Evolutionary conservation across 2,888 invertebrate genomes (phyloP).

Genomic region (Lacanobia oleracea): DNA sequence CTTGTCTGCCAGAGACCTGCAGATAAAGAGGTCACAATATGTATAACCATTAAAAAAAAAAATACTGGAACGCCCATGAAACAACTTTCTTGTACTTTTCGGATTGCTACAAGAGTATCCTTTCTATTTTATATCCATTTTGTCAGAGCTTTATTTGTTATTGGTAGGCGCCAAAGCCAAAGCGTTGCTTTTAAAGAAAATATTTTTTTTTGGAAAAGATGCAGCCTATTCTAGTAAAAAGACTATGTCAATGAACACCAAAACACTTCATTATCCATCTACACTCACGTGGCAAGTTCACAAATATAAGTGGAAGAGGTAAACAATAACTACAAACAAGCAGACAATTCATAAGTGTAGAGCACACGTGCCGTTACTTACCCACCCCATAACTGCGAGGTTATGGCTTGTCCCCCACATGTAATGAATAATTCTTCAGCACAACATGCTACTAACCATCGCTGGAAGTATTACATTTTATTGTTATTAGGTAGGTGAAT

Average conservation of each 20-base stretch:
- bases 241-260: neutral
- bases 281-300: neutral
- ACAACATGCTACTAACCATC: conserved; percentile 46
- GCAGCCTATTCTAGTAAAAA: neutral
- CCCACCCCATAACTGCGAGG: conserved; percentile 45
- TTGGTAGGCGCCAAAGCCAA: too few species aligned
- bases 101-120: too few species aligned
- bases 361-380: conserved; percentile 52
- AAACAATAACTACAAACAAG: conserved; percentile 24
- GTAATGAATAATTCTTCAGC: conserved; percentile 58
- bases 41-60: too few species aligned
- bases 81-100: too few species aligned
- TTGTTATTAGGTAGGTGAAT: conserved; percentile 51
- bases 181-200: too few species aligned
- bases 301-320: conserved; percentile 25
- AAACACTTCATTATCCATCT: neutral
- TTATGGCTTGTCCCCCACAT: conserved; percentile 30
- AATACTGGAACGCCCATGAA: too few species aligned
- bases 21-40: too few species aligned
- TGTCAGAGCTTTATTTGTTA: too few species aligned
- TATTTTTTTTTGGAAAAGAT: too few species aligned
- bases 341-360: conserved; percentile 42
- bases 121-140: too few species aligned
- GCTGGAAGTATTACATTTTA: conserved; percentile 45
- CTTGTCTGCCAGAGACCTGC: too few species aligned